Conservation (phyloP, 2,113 vertebrate species). For the Vimba vimba region DNA sequence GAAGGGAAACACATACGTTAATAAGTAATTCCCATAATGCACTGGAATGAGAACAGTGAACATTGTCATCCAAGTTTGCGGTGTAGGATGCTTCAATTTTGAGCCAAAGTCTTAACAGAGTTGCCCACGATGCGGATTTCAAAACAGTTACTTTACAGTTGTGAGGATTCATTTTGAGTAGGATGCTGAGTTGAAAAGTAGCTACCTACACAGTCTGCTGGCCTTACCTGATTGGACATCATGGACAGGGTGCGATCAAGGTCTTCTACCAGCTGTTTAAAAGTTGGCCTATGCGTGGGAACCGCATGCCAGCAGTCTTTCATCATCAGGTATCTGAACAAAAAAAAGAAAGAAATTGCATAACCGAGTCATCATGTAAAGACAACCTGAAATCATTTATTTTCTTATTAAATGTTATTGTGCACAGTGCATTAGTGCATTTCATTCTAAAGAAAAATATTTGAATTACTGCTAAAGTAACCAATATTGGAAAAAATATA, state of each 20-base stretch:
- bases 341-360: neutral
- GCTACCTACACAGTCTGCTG: neutral
- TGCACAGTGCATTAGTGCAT: neutral
- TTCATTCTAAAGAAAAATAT: neutral
- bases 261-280: slow-evolving; percentile 96
- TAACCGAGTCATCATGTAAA: neutral
- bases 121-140: neutral
- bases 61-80: neutral
- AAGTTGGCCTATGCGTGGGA: slow-evolving; percentile 93
- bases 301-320: slow-evolving; percentile 95
- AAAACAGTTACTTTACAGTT: neutral
- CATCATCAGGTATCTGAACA: slow-evolving; percentile 95
- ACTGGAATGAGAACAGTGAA: neutral
- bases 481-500: neutral
- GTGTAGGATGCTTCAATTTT: neutral
- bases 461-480: neutral
- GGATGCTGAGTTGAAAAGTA: neutral
- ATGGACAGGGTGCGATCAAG: slow-evolving; percentile 92
- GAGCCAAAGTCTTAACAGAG: neutral
- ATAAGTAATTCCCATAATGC: neutral
- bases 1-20: slow-evolving; percentile 9
- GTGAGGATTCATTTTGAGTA: neutral
- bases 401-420: neutral
- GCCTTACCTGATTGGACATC: slow-evolving; percentile 94
- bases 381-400: neutral